Conservation (phyloP, 2,797 vertebrate species). For the Rhabdomys pumilio region DNA sequence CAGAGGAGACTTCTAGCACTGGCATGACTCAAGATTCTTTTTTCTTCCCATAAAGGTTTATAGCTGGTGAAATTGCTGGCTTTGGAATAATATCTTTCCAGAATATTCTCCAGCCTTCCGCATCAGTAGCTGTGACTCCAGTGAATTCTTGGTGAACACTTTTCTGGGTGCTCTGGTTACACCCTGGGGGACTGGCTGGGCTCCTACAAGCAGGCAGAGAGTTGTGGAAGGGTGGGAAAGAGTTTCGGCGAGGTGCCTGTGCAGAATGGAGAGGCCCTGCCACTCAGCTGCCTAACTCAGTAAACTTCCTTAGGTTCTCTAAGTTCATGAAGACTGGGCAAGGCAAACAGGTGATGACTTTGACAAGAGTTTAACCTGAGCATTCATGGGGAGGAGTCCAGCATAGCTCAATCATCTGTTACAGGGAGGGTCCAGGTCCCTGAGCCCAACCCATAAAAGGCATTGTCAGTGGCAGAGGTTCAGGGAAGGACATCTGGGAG, state of each 20-base stretch:
- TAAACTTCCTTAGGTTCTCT: slow-evolving; percentile 4
- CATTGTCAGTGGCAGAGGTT: background rate
- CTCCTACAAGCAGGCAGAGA: background rate
- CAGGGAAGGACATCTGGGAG: background rate
- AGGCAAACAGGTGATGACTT: background rate
- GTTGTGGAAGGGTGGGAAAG: background rate
- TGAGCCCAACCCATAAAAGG: background rate
- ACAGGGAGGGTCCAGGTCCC: background rate
- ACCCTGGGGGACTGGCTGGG: background rate
- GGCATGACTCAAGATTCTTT: background rate
- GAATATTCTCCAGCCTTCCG: slow-evolving; percentile 27
- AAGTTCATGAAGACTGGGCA: background rate
- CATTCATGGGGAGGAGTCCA: background rate
- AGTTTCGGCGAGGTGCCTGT: background rate
- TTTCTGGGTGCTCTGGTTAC: background rate
- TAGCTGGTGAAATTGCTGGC: slow-evolving; percentile 1
- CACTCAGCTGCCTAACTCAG: background rate
- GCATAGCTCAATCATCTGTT: background rate
- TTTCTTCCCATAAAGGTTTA: background rate
- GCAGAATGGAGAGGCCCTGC: background rate
- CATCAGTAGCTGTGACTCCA: background rate
- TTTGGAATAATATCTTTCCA: slow-evolving; percentile 19
- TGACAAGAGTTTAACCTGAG: background rate
- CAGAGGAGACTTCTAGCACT: background rate
- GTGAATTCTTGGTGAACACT: slow-evolving; percentile 14